These are phyloP conservation scores for Alcedo quadribrachys DNA, from an alignment of 2,797 vertebrate genomes.

Conservation along the genomic window DNA sequence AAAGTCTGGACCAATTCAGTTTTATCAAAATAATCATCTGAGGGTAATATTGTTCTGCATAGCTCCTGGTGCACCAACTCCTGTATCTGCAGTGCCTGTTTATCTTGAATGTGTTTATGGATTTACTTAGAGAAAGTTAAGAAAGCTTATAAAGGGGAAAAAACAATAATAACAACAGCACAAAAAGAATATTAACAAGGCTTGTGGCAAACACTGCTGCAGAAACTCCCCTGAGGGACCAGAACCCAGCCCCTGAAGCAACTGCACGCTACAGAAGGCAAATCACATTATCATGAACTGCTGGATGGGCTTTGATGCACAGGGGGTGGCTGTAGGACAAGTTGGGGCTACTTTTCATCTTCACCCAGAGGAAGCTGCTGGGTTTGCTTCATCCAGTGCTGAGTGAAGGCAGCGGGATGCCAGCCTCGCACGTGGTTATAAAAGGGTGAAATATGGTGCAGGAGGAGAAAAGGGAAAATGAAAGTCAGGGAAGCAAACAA, in stretches of 20 bases:
- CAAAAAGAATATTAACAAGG: not conserved
- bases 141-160: not conserved
- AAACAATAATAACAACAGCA: not conserved
- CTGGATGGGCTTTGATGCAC: not conserved
- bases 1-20: not conserved
- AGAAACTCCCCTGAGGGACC: not conserved
- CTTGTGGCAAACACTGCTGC: not conserved
- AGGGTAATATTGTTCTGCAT: not conserved
- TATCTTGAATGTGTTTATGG: not conserved
- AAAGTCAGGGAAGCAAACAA: not conserved
- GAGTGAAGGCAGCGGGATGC: not conserved
- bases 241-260: not conserved
- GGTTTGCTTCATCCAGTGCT: not conserved
- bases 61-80: not conserved
- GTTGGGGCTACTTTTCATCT: not conserved
- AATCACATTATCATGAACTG: not conserved
- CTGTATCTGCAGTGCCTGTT: not conserved
- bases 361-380: not conserved
- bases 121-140: slow-evolving; percentile 4
- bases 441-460: not conserved
- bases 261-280: not conserved
- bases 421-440: not conserved
- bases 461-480: not conserved
- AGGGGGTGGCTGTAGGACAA: not conserved
- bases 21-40: slow-evolving; percentile 10